Conservation (phyloP, 1,140 invertebrate genomes). For the Rhizoglyphus robini region DNA sequence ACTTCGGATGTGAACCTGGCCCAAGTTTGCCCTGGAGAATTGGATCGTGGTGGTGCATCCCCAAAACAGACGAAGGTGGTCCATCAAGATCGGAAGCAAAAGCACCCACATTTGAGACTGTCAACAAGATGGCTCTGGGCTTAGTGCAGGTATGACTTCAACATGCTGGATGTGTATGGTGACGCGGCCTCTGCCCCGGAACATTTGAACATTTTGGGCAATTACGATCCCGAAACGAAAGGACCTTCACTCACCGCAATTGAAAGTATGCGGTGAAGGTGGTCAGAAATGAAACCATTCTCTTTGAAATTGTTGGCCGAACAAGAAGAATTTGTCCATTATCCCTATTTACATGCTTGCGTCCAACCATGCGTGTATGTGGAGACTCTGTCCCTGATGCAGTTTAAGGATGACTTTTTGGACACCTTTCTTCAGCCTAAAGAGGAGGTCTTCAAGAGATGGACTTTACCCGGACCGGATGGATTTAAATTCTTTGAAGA, state of each 20-base stretch:
- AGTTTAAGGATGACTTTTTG: neutral
- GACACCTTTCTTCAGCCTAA: neutral
- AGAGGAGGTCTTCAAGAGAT: neutral
- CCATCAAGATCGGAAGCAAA: no score
- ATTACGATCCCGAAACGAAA: neutral
- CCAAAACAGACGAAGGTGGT: neutral
- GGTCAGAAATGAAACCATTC: neutral
- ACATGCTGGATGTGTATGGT: neutral
- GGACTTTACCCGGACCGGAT: neutral
- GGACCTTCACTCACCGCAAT: neutral
- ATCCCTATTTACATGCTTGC: conserved; percentile 1
- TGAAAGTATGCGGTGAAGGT: neutral
- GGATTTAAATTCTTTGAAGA: neutral
- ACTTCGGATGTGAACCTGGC: neutral
- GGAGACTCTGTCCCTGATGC: neutral
- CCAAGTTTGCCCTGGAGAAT: neutral
- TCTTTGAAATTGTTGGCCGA: neutral
- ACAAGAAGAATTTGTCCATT: neutral
- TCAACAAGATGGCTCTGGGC: neutral
- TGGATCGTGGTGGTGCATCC: neutral
- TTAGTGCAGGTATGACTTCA: neutral
- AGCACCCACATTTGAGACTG: no score
- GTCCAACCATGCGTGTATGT: neutral
- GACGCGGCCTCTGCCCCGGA: neutral
- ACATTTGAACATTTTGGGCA: neutral